These are phyloP conservation scores for Heterocephalus glaber DNA, from an alignment of 2,113 vertebrate genomes.

Conservation along the genomic window DNA sequence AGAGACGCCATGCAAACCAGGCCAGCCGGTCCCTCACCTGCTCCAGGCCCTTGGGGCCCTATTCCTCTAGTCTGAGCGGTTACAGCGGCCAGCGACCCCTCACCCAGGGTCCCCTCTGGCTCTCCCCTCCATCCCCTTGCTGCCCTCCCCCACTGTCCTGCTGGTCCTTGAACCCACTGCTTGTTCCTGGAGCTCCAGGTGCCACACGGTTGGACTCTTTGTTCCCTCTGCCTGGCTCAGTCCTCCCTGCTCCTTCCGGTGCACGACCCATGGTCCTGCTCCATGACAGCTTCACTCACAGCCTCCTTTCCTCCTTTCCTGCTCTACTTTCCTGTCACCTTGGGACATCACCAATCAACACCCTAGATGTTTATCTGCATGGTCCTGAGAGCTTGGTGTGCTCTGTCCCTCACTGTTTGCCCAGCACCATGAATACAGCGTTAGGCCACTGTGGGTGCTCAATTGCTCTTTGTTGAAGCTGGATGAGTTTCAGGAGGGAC, in stretches of 20 bases:
- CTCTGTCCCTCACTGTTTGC: not conserved
- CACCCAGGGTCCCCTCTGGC: rapidly evolving
- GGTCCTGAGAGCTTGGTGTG: not conserved
- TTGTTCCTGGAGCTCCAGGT: rapidly evolving
- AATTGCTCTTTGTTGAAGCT: rapidly evolving
- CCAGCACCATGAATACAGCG: not conserved
- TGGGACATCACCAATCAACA: not conserved
- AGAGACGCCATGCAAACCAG: rapidly evolving
- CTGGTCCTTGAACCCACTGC: not conserved
- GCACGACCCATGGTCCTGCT: rapidly evolving
- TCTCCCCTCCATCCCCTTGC: not conserved
- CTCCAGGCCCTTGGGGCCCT: not conserved
- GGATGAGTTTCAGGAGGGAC: not conserved
- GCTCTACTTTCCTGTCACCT: not conserved
- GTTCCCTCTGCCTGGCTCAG: not conserved
- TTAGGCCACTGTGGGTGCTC: not conserved
- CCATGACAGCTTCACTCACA: rapidly evolving
- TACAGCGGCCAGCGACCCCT: not conserved
- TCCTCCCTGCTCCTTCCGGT: not conserved
- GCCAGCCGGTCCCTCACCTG: rapidly evolving
- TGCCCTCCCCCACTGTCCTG: not conserved
- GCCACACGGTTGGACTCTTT: rapidly evolving
- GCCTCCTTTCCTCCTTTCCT: too few species aligned
- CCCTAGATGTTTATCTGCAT: rapidly evolving
- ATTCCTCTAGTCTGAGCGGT: not conserved